Base-by-base conservation (phyloP, 2,797 vertebrate species). In the Falco columbarius region DNA sequence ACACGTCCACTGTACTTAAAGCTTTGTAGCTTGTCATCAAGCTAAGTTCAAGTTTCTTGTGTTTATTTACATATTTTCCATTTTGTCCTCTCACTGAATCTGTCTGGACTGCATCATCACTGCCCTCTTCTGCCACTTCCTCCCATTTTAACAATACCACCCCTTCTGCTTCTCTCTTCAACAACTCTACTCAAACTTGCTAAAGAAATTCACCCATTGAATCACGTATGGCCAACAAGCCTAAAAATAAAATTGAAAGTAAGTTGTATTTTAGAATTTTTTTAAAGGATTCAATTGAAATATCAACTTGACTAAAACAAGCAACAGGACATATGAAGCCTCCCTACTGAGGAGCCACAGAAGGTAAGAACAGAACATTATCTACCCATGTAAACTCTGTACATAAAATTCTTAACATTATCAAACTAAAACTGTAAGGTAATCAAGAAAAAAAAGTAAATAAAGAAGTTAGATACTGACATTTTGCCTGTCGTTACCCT, bases 401-500 rank as follows among this genome's bases (percentile, higher is more conserved):
- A 79, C 52, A 65, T 24, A 59, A 88, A 86, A 93, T 59, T 7
- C 38, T 91, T 90, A 86, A 86, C 94, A 91, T 79, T 49, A 90
- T 85, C 24, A 61, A 95, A 93, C 84, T 80, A 59, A 90, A 96
- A 97, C 73, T 87, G 90, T 73, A 96, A 96, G 79, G 97, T 93
- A 97, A 80, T 96, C 70, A 95, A 97, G 90, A 91, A 91, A 96
- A 96, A 97, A 90, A 98, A 96, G 98, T 98, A 98, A 99, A 98
- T 98, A 98, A 99, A 97, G 98, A 99, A 98, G 98, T 99, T 98
- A 99, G 99, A 99, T 99, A 99, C 99, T 99, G 99, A 99, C 99
- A 99, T 99, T 99, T 99, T 99, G 99, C 99, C 99, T 98, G 99
- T 98, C 97, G 99, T 99, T 99, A 99, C 99, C 99, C 99, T 99